A percentile compares a stretch with the other conserved stretches of the same genome.
Evolutionary conservation across 2,113 vertebrate genomes (phyloP).

Genomic region (Pseudonaja textilis): DNA sequence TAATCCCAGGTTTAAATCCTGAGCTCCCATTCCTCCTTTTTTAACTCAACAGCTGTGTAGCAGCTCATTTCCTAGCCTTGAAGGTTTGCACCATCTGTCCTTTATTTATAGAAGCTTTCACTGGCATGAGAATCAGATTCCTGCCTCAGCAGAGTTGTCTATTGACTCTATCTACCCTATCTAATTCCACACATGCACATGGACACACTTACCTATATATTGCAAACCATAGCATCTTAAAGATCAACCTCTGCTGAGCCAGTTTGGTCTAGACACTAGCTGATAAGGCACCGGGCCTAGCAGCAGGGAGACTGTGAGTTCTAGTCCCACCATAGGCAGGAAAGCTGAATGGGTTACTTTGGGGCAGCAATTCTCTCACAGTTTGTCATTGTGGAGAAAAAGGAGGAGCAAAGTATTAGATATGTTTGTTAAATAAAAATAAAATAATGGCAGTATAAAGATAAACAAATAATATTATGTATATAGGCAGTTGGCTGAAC

Average conservation of each 20-base stretch:
- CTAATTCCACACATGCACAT: background rate
- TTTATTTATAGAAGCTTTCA: background rate
- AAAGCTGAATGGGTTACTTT: background rate
- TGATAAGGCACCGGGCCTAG: background rate
- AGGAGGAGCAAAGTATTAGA: background rate
- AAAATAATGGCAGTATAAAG: background rate
- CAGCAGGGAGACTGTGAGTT: background rate
- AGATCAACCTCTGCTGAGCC: background rate
- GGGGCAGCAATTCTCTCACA: background rate
- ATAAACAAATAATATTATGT: background rate
- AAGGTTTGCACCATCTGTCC: background rate
- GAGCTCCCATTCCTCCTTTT: background rate
- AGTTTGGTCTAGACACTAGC: background rate
- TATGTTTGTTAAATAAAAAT: background rate
- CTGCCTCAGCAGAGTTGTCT: background rate
- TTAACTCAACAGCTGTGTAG: background rate
- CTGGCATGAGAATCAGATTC: background rate
- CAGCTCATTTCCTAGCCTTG: background rate
- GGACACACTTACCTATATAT: background rate
- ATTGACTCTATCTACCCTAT: background rate
- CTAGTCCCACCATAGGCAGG: background rate
- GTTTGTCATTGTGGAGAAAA: background rate
- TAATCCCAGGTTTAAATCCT: background rate
- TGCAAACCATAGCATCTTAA: background rate
- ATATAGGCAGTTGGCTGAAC: background rate